A percentile compares a stretch with the other conserved stretches of the same genome.
Conservation (phyloP, 2,797 vertebrate species). For the Orientallactaga sibirica region DNA sequence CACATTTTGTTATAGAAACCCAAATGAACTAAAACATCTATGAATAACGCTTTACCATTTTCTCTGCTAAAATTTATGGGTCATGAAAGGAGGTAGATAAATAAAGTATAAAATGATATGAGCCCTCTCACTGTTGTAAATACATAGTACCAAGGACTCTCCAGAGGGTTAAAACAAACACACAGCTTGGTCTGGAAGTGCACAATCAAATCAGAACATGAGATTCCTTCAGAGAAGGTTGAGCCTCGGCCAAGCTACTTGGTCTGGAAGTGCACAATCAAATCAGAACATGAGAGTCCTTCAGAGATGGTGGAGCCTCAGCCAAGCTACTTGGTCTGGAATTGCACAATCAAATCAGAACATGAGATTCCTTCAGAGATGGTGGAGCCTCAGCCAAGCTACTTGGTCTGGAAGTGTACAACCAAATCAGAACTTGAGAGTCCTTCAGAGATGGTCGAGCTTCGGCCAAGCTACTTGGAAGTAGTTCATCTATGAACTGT, state of each 20-base stretch:
- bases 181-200: neutral
- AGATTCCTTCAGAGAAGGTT: neutral
- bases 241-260: neutral
- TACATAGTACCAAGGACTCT: neutral
- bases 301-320: neutral
- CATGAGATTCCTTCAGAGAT: neutral
- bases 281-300: neutral
- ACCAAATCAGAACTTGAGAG: neutral
- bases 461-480: neutral
- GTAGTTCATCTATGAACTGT: neutral
- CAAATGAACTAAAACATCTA: neutral
- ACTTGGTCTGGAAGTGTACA: neutral
- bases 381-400: neutral
- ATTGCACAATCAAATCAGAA: neutral
- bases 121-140: neutral
- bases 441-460: neutral
- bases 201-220: neutral
- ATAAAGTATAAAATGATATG: neutral
- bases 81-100: neutral
- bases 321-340: neutral
- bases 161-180: neutral
- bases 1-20: neutral
- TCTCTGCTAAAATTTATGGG: conserved; percentile 6
- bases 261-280: neutral
- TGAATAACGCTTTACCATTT: neutral